Evolutionary conservation across 35 echinoderm and acorn worm species (phyloP).

Genomic region (Apostichopus japonicus): DNA sequence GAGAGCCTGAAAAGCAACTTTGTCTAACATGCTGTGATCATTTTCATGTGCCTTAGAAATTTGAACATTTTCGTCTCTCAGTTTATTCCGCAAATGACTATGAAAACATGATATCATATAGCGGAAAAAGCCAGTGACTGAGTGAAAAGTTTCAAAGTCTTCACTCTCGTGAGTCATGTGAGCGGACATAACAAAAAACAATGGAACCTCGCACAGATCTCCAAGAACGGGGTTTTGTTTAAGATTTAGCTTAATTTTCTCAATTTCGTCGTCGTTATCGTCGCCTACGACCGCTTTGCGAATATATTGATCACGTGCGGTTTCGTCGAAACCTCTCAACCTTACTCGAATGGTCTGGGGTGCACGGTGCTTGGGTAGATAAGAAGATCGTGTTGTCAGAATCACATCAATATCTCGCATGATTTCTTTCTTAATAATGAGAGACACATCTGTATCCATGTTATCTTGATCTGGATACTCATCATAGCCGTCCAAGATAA

Average conservation of each 20-base stretch:
- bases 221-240: not conserved
- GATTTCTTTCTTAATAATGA: not conserved
- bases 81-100: conserved; percentile 18
- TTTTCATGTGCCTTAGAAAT: not conserved
- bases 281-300: not conserved
- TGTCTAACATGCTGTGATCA: conserved; percentile 5
- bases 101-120: conserved; percentile 15
- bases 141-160: not conserved
- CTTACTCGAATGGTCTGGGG: not conserved
- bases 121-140: not conserved
- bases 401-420: not conserved
- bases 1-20: not conserved
- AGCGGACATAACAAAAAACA: conserved; percentile 4
- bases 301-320: not conserved
- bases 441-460: not conserved
- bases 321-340: not conserved
- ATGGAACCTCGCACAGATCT: conserved; percentile 9
- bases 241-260: not conserved
- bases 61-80: not conserved
- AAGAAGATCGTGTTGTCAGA: not conserved
- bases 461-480: not conserved
- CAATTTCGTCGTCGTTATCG: not conserved
- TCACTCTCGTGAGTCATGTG: not conserved
- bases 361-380: not conserved
- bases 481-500: not conserved